Evolutionary conservation across 2,797 vertebrate species (phyloP), one percentile per base, ranked within the genome.

Genomic region (Cephalopachus bancanus): DNA sequence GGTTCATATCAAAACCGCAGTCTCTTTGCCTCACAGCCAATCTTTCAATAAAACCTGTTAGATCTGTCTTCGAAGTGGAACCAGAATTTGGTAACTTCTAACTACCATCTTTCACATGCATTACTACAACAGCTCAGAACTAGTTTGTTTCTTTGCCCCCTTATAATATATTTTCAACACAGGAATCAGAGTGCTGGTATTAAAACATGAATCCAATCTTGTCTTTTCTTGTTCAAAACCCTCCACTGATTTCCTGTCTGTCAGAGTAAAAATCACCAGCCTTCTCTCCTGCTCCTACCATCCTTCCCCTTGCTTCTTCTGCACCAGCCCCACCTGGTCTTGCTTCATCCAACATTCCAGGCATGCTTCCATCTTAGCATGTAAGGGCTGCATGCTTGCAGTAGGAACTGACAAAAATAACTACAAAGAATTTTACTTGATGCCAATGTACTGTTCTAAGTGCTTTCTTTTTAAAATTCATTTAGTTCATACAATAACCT

Each of bases 381-480:
- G 57, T 69, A 95, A 86, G 20, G 49, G n/a, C 67, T 89, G 72
- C 79, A 65, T n/a, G n/a, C 78, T 97, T 83, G 69, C 69, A 86
- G 75, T 8, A 83, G 30, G 16, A 91, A 30, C 15, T 81, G 59
- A 95, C 59, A 19, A 89, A 93, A 91, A 85, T 69, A 72, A 87
- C 16, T 78, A 55, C 19, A 71, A 55, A 78, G 53, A 51, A 22
- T 91, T 88, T 80, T 83, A 60, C 12, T 76, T 69, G 62, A 28
- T 86, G 19, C 33, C 24, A 69, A 30, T 57, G 57, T 71, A 74
- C 69, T 92, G 49, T 75, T 94, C 44, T 89, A 81, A 71, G 64
- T 57, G 12, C 20, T 64, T 90, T 81, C 15, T 80, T 74, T 79
- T 91, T 44, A 44, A 19, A n/a, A 69, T 85, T 95, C 49, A 91